Evolutionary conservation across 2,113 vertebrate species (phyloP).

Genomic region (Pseudopipra pipra): DNA sequence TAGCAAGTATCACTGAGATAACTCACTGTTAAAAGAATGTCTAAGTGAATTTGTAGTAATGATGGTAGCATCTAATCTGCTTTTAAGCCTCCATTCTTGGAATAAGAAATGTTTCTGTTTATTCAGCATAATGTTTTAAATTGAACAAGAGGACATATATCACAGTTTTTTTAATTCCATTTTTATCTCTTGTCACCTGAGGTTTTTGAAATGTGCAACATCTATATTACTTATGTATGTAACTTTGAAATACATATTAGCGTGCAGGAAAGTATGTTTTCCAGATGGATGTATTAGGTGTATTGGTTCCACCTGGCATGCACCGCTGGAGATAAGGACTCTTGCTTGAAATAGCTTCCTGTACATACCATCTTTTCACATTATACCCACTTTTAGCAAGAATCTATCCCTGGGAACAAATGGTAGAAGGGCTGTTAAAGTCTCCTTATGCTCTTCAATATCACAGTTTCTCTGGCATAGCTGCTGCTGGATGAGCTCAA

Average conservation of each 20-base stretch:
- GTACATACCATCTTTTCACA: background rate
- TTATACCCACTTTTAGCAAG: background rate
- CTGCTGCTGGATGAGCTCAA: background rate
- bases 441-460: background rate
- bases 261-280: background rate
- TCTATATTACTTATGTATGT: background rate
- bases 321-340: background rate
- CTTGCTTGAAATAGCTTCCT: background rate
- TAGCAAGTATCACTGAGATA: background rate
- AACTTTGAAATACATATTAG: background rate
- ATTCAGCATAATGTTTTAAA: constrained; percentile 2
- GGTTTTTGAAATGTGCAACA: background rate
- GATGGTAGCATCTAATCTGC: background rate
- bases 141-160: background rate
- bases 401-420: background rate
- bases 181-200: background rate
- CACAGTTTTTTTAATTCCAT: background rate
- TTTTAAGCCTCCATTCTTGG: background rate
- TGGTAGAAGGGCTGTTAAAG: background rate
- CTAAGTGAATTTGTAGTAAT: background rate
- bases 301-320: background rate
- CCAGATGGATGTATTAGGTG: background rate
- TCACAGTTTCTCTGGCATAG: background rate
- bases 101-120: background rate
- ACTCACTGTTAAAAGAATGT: background rate